Evolutionary conservation across 2,113 vertebrate species (phyloP).

Genomic region (Hypocryptadius cinnamomeus): DNA sequence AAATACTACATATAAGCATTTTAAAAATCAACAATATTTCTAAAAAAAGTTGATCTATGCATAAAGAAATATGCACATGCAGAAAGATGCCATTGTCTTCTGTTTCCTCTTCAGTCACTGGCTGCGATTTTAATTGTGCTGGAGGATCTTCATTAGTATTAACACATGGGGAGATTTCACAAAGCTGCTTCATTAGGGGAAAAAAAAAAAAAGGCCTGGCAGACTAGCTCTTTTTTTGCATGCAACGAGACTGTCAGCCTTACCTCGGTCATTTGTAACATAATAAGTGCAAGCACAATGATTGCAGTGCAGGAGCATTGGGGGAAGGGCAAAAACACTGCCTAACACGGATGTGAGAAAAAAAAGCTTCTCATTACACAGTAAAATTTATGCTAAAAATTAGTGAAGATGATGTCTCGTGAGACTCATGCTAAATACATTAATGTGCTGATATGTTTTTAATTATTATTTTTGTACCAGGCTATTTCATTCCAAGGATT

Average conservation of each 20-base stretch:
- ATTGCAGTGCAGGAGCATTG: slow-evolving; percentile 81
- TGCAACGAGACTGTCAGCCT: slow-evolving; percentile 89
- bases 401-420: slow-evolving; percentile 80
- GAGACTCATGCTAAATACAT: slow-evolving; percentile 86
- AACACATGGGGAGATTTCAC: slow-evolving; percentile 82
- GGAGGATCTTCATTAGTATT: slow-evolving; percentile 97
- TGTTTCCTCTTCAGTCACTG: slow-evolving; percentile 75
- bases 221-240: slow-evolving; percentile 87
- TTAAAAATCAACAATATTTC: background rate
- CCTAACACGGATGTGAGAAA: slow-evolving; percentile 80
- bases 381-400: slow-evolving; percentile 91
- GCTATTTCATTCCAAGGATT: slow-evolving; percentile 75
- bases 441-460: slow-evolving; percentile 85
- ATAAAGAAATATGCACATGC: slow-evolving; percentile 48
- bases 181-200: slow-evolving; percentile 83
- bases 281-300: slow-evolving; percentile 95
- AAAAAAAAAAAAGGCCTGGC: slow-evolving; percentile 68
- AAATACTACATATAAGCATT: background rate
- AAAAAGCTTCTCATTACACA: slow-evolving; percentile 84
- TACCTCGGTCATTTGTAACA: slow-evolving; percentile 98
- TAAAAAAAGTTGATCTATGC: slow-evolving; percentile 19
- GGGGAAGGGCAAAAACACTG: slow-evolving; percentile 86
- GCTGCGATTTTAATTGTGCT: slow-evolving; percentile 87
- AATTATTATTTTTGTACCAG: slow-evolving; percentile 88
- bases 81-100: slow-evolving; percentile 76